Percentiles rank a stretch among this genome's conserved stretches.
Conservation (phyloP, 2,888 invertebrate species). For the Lymantria dispar region DNA sequence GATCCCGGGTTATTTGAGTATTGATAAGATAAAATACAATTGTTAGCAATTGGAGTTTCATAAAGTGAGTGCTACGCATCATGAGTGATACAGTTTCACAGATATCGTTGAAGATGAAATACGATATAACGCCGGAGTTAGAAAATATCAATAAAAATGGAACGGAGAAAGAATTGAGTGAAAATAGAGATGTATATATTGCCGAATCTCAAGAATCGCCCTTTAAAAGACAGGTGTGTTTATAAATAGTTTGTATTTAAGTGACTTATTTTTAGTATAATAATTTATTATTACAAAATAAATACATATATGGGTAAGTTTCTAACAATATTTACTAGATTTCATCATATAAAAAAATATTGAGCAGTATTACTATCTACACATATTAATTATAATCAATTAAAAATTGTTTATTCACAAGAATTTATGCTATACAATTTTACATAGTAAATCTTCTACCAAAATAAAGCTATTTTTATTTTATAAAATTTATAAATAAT, state of each 20-base stretch:
- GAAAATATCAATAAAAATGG: constrained; percentile 59
- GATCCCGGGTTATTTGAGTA: constrained; percentile 27
- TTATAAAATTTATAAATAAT: too few species aligned
- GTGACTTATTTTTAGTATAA: neutral
- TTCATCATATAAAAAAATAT: too few species aligned
- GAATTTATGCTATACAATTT: too few species aligned
- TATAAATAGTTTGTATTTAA: neutral
- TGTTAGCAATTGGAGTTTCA: constrained; percentile 30
- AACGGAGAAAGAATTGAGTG: constrained; percentile 44
- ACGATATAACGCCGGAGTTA: constrained; percentile 51
- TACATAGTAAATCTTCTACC: too few species aligned
- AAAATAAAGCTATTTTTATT: too few species aligned
- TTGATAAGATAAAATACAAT: constrained; percentile 55
- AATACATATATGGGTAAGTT: too few species aligned
- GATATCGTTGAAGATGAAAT: constrained; percentile 51
- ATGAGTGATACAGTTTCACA: constrained; percentile 45
- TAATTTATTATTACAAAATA: too few species aligned
- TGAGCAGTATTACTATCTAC: too few species aligned
- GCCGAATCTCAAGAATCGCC: constrained; percentile 36
- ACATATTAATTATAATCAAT: too few species aligned
- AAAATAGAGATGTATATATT: constrained; percentile 34
- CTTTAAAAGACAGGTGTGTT: constrained; percentile 68
- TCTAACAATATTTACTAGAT: too few species aligned
- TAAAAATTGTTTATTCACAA: too few species aligned
- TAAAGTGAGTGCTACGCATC: constrained; percentile 36